Evolutionary conservation across 1,140 invertebrate genomes (phyloP), one percentile per base, ranked within the genome.

Genomic region (Pseudachorutes palmiensis): DNA sequence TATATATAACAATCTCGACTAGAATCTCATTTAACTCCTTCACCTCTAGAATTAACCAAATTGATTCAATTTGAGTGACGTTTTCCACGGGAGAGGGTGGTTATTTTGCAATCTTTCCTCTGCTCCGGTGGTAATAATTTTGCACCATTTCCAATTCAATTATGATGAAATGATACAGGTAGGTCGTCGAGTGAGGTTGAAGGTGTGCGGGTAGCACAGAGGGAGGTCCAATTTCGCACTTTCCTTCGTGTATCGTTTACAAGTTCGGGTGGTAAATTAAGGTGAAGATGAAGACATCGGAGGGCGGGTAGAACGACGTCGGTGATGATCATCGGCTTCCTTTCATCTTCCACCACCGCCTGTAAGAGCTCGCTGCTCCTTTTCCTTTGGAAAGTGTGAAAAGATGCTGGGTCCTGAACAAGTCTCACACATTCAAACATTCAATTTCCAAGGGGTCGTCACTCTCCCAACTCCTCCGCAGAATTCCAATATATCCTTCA

Each of bases 271-370:
- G 9, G 36, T 45, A 45, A 45, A 12, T 19, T 14, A 55, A 55
- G 51, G 51, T 55, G 51, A 55, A 55, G 51, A 55, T 55, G 51
- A 55, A 55, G 51, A 55, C 51, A 55, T 55, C 24, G 12, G 24
- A 22, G 24, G 51, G 51, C 51, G 51, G 51, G 51, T 22, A 55
- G 9, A 5, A 14, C 51, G 51, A 22, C 51, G 5, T 26, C 24
- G 9, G 3, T 55, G 9, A 45, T 55, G 9, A 55, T 55, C 51
- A 45, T 26, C 51, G 12, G 51, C 51, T 55, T 55, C 24, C 51
- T 55, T 55, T 55, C 24, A 55, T 55, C 12, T 19, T 41, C 5
- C 36, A 5, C 5, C 5, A 41, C 5, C 5, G 36, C 19, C 5
- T 41, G 36, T 9, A 41, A 41, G 19, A 41, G 36, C 5, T 41